phyloP scores from a whole-genome alignment of 2,113 vertebrate genomes.

The Gymnogyps californianus region DNA sequence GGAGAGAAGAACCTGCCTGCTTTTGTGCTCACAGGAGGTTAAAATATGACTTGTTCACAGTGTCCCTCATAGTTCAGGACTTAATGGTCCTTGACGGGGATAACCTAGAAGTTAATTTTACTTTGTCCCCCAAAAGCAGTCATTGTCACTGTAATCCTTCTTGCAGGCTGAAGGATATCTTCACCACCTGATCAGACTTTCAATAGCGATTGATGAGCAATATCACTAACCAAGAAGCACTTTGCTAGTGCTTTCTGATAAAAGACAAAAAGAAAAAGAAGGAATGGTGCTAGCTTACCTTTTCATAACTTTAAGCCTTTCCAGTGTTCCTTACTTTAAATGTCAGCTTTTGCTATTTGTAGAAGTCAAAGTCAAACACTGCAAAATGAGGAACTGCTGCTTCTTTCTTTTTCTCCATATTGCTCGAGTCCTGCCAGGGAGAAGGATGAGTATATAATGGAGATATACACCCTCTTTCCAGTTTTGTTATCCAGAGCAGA shows the following conservation, averaged over 20 bases:
- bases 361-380: background rate
- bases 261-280: background rate
- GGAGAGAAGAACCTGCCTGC: slow-evolving; percentile 68
- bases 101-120: slow-evolving; percentile 85
- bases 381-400: background rate
- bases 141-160: slow-evolving; percentile 79
- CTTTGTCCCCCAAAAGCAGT: slow-evolving; percentile 78
- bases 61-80: slow-evolving; percentile 80
- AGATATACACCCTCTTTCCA: background rate
- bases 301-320: background rate
- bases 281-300: background rate
- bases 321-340: background rate
- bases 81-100: slow-evolving; percentile 85
- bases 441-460: background rate
- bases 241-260: background rate
- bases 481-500: background rate
- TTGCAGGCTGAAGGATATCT: slow-evolving; percentile 71
- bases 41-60: slow-evolving; percentile 82
- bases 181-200: slow-evolving; percentile 73
- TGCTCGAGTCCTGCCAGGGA: background rate
- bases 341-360: background rate
- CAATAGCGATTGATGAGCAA: slow-evolving; percentile 68
- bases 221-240: background rate
- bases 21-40: slow-evolving; percentile 72
- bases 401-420: background rate